Conservation (phyloP, 2,113 vertebrate genomes). For the Pristiophorus japonicus region DNA sequence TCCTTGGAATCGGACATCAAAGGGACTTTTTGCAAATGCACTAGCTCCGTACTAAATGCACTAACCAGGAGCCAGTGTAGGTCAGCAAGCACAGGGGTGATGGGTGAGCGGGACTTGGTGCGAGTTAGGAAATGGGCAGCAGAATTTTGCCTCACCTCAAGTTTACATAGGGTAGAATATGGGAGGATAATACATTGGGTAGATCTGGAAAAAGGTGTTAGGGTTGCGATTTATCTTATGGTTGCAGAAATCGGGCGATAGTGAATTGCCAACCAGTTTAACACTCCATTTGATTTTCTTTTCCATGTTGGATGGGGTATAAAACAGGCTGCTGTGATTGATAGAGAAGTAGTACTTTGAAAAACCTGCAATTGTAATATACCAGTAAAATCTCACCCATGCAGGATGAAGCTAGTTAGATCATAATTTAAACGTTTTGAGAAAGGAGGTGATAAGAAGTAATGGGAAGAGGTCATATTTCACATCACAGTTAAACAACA, state of each 20-base stretch:
- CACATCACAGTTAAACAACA: background rate
- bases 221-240: background rate
- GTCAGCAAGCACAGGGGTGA: no score
- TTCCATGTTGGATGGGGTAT: background rate
- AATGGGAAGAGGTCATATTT: background rate
- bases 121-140: no score
- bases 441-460: background rate
- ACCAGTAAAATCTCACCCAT: background rate
- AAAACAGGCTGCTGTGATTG: background rate
- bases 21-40: no score
- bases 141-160: no score
- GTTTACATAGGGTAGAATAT: no score
- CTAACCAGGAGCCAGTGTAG: no score
- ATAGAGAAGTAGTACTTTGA: background rate
- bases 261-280: background rate
- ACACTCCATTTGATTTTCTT: background rate
- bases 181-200: no score
- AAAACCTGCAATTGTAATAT: background rate
- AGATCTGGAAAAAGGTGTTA: background rate
- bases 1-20: no score
- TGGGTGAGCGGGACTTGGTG: no score
- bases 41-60: no score
- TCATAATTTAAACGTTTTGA: slow-evolving; percentile 6
- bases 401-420: background rate
- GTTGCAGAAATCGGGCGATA: background rate